Evolutionary conservation across 2,888 invertebrate genomes (phyloP), one percentile per base, ranked within the genome.

Genomic region (Bellardia bayeri): DNA sequence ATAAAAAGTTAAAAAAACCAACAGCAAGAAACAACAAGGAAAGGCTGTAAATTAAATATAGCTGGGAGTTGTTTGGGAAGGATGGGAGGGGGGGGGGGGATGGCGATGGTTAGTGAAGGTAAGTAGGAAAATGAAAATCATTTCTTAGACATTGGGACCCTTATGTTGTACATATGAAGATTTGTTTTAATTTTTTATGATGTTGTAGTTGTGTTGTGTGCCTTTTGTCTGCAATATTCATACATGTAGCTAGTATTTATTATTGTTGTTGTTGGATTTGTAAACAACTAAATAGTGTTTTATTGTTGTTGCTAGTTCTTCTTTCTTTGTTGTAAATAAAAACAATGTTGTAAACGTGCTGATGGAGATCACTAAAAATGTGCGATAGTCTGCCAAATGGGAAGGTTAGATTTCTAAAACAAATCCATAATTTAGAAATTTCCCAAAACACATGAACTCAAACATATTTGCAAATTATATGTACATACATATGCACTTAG

Each of bases 311-410:
- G 30, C 13, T 40, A 14, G 5, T 56, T 69, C 37, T 54, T 83
- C 0, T 16, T 14, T 61, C 61, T 37, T 71, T 68, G 45, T 82
- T 86, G 51, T 49, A 49, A 83, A 63, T 76, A 72, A 83, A 83
- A 83, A 61, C 72, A 86, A 83, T 87, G 75, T 76, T 83, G 80
- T 76, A 83, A 87, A 76, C 80, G 83, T 83, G 79, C 69, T 56
- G 2, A 49, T 69, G 78, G 30, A 49, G 75, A 83, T 86, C 79
- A 69, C 45, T 75, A 71, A 16, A 23, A 11, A 81, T 51, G 16
- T 30, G 64, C 9, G 72, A 82, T 23, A 23, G 76, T 74, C 63
- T 40, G 61, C 82, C 13, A 9, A 63, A 13, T 2, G 5, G 4
- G 4, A 63, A 54, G 2, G 14, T 16, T 16, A 61, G 1, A 61